Evolutionary conservation across 2,888 invertebrate species (phyloP), one percentile per base, ranked within the genome.

Genomic region (Pycnomerus fuliginosus): DNA sequence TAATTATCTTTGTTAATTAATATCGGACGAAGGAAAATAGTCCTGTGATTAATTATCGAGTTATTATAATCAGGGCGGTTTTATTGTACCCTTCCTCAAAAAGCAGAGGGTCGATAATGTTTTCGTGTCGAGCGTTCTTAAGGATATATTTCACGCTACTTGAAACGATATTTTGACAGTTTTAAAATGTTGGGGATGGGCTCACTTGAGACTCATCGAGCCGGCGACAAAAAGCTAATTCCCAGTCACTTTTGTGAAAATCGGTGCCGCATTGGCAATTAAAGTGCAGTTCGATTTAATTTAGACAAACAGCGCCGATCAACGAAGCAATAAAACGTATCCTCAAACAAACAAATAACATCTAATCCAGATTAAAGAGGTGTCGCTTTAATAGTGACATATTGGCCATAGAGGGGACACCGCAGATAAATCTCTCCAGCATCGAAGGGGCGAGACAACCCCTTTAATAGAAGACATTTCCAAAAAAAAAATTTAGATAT

Each of bases 361-460:
- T 43, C 53, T 65, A 64, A 65, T 64, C 65, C 64, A 61, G 64
- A 65, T 65, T 65, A 65, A 64, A 59, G 58, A 47, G 53, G 53
- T 62, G 63, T 63, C 61, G 44, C 53, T 45, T 54, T 68, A 68
- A 68, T 68, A 56, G 67, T 68, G 64, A 47, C 47, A 39, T 47
- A 47, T 47, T 34, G 39, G 47, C 16, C 43, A 15, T n/a, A 40
- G 30, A 28, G 47, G 47, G 38, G 39, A 32, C 39, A 43, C 47
- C 43, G 38, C 43, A 41, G 47, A 47, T 47, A 47, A 47, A 47
- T 47, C 43, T 43, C 47, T 43, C 47, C 12, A 20, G 11, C 20
- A 11, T 20, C 33, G 7, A 16, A n/a, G 23, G n/a, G 16, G n/a
- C 17, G 10, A n/a, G n/a, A n/a, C n/a, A n/a, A n/a, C n/a, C n/a